Evolutionary conservation across 2,113 vertebrate genomes (phyloP).

Genomic region (Grammomys surdaster): DNA sequence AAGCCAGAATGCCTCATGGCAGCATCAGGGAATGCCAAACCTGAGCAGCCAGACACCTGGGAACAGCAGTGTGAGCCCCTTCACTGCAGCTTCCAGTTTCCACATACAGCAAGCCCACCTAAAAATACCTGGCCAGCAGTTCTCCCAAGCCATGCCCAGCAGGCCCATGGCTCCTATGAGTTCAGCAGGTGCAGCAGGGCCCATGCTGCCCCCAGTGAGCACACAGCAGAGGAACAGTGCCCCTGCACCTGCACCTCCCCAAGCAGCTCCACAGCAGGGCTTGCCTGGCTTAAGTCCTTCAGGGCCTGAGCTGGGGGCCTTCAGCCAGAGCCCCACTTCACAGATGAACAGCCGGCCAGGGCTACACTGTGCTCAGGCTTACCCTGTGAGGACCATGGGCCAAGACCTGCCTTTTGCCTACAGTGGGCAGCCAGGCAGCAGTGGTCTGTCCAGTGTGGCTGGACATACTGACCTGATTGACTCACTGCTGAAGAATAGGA

Average conservation of each 20-base stretch:
- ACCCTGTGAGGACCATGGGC: constrained; percentile 91
- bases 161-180: constrained; percentile 91
- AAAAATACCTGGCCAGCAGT: constrained; percentile 91
- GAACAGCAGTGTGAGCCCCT: constrained; percentile 88
- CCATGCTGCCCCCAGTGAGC: constrained; percentile 91
- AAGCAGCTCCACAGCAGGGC: constrained; percentile 90
- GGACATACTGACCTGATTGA: constrained; percentile 96
- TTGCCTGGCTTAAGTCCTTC: constrained; percentile 89
- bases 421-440: constrained; percentile 87
- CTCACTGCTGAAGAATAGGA: constrained; percentile 96
- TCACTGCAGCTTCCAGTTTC: constrained; percentile 89
- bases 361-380: constrained; percentile 95
- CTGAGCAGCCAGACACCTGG: constrained; percentile 89
- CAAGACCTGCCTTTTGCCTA: constrained; percentile 95
- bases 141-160: constrained; percentile 88
- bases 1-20: constrained; percentile 92
- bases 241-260: constrained; percentile 86
- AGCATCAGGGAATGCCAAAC: constrained; percentile 90
- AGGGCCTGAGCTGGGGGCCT: constrained; percentile 92
- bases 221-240: constrained; percentile 88
- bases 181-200: constrained; percentile 85
- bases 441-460: constrained; percentile 89
- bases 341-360: constrained; percentile 88
- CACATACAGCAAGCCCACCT: constrained; percentile 94
- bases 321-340: constrained; percentile 89